These are phyloP conservation scores for Porites evermanni DNA, from an alignment of 92 coral and sea anemone species.

Conservation along the genomic window DNA sequence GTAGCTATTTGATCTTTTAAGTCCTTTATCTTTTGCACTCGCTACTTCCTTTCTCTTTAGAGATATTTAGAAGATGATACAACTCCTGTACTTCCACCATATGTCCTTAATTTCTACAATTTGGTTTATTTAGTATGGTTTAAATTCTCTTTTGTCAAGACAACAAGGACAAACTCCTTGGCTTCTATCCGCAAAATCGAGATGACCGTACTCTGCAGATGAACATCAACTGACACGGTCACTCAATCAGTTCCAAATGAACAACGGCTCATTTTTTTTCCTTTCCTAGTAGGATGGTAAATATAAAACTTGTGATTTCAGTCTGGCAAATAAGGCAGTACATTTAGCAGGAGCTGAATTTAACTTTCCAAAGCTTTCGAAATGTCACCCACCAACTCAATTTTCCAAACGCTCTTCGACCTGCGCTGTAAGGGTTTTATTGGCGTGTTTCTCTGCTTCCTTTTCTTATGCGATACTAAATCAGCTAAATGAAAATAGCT, in stretches of 20 bases:
- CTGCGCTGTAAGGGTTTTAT: no score
- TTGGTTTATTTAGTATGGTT: neutral
- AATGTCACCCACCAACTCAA: no score
- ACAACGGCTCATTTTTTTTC: no score
- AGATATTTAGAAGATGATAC: neutral
- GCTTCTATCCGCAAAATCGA: neutral
- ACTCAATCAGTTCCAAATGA: neutral
- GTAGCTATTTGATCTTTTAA: neutral
- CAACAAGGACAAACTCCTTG: slow-evolving; percentile 14
- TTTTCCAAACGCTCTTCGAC: no score
- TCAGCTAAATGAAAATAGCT: no score
- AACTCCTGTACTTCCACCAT: neutral
- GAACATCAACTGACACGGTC: neutral
- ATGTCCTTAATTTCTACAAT: neutral
- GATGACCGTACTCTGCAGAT: neutral
- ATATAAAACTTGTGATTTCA: no score
- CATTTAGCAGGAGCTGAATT: no score
- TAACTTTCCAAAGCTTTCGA: no score
- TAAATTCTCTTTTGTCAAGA: neutral
- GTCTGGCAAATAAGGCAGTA: neutral
- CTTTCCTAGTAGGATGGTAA: no score
- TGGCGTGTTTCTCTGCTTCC: no score
- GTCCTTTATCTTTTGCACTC: neutral
- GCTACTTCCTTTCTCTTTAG: neutral
- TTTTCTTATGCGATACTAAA: no score